These are phyloP conservation scores for Lasius fuliginosus DNA, from an alignment of 2,888 invertebrate genomes.

Conservation along the genomic window DNA sequence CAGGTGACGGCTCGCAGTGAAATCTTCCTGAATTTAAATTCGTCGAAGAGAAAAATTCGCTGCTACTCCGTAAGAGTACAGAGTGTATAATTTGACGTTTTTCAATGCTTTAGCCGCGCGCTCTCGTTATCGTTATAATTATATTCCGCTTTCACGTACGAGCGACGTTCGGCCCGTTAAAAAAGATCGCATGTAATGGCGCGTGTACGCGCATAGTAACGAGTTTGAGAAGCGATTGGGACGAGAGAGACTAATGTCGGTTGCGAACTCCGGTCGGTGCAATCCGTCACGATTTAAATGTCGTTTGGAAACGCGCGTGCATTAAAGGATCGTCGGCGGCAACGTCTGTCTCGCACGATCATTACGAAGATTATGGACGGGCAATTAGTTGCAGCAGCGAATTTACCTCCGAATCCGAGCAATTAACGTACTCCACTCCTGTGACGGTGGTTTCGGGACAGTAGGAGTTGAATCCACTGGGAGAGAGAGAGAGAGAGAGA, in stretches of 20 bases:
- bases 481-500: not conserved
- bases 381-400: conserved; percentile 71
- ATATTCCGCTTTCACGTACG: not conserved
- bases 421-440: conserved; percentile 66
- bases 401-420: conserved; percentile 69
- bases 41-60: not conserved
- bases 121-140: conserved; percentile 7
- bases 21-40: not conserved
- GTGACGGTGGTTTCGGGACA: conserved; percentile 10
- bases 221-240: not conserved
- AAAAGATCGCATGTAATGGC: not conserved
- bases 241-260: conserved; percentile 7
- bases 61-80: not conserved
- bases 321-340: conserved; percentile 38
- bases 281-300: conserved; percentile 30
- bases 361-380: conserved; percentile 74
- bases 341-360: conserved; percentile 56
- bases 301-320: conserved; percentile 30
- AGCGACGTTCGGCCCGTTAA: not conserved
- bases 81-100: conserved; percentile 7
- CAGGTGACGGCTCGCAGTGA: not conserved
- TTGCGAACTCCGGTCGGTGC: not conserved
- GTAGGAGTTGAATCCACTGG: not conserved
- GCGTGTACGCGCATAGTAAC: not conserved
- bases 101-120: not conserved